These are phyloP conservation scores for Eurosta solidaginis DNA, from an alignment of 1,140 invertebrate species.

Conservation along the genomic window DNA sequence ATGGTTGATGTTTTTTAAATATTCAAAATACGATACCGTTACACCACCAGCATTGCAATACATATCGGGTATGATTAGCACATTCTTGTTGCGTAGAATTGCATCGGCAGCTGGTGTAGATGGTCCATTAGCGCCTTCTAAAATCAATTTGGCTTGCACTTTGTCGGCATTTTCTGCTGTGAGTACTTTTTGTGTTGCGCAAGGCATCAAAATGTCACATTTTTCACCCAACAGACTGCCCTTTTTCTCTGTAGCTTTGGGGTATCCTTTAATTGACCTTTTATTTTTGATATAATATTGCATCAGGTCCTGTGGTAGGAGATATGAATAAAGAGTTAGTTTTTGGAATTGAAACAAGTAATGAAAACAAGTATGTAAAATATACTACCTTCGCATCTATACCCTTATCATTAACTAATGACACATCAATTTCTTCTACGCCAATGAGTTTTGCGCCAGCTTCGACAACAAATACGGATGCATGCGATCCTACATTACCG, in stretches of 20 bases:
- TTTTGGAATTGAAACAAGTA: not conserved
- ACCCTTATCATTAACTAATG: conserved; percentile 76
- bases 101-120: conserved; percentile 82
- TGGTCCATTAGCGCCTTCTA: conserved; percentile 88
- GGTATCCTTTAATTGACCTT: conserved; percentile 76
- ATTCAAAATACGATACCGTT: conserved; percentile 91
- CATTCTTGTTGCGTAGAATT: conserved; percentile 72
- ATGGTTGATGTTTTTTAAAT: conserved; percentile 90
- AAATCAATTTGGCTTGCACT: conserved; percentile 75
- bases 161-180: conserved; percentile 75
- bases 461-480: conserved; percentile 74
- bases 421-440: conserved; percentile 74
- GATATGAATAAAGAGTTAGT: not conserved
- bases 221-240: conserved; percentile 71
- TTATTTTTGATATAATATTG: conserved; percentile 49
- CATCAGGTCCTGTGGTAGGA: conserved; percentile 40
- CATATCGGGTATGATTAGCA: conserved; percentile 84
- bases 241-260: conserved; percentile 69
- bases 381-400: conserved; percentile 75
- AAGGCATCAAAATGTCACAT: conserved; percentile 86
- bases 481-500: conserved; percentile 86
- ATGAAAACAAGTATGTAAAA: not conserved
- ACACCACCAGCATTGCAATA: conserved; percentile 86
- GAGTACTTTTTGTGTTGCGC: conserved; percentile 83
- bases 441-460: conserved; percentile 83